Evolutionary conservation across 2,113 vertebrate genomes (phyloP), one percentile per base, ranked within the genome.

Genomic region (Abramis brama): DNA sequence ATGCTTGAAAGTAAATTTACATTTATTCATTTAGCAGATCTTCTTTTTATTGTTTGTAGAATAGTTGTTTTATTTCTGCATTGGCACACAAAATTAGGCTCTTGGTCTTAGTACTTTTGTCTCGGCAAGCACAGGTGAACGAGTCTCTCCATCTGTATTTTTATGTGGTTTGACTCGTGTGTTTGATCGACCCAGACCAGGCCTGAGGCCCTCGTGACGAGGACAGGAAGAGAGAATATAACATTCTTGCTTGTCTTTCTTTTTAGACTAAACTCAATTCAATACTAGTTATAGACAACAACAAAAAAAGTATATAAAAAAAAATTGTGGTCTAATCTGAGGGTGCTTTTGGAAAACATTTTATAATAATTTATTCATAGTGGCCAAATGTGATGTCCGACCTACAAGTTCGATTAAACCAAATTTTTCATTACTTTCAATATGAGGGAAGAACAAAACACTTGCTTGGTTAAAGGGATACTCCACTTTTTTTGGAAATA

Each of bases 111-210:
- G 60, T n/a, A 1, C 36, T 73, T 33, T 50, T 45, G 50, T 36
- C 8, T 74, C 33, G 5, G 33, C 21, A 17, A 59, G 81, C 30
- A 59, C 23, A 15, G 23, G 81, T 73, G 50, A 73, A 73, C 11
- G 3, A 70, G 2, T 59, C 39, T 43, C 64, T 66, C 9, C 23
- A 47, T 83, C 33, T 83, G 82, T 57, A 2, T 39, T 43, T 33
- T n/a, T 23, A 33, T 74, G 47, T 43, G 33, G 52, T 73, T 74
- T 74, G n/a, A 75, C n/a, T n/a, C n/a, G 82, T 52, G 55, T 83
- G 27, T 60, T 59, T 1, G 21, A 74, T 47, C 12, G n/a, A 19
- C 33, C 68, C 39, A 74, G 43, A n/a, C 71, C 10, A 75, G 71
- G 36, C 68, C 10, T n/a, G 68, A 71, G 36, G 68, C 36, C 68